Conservation (phyloP, 1,140 invertebrate genomes). For the Drosophila littoralis region DNA sequence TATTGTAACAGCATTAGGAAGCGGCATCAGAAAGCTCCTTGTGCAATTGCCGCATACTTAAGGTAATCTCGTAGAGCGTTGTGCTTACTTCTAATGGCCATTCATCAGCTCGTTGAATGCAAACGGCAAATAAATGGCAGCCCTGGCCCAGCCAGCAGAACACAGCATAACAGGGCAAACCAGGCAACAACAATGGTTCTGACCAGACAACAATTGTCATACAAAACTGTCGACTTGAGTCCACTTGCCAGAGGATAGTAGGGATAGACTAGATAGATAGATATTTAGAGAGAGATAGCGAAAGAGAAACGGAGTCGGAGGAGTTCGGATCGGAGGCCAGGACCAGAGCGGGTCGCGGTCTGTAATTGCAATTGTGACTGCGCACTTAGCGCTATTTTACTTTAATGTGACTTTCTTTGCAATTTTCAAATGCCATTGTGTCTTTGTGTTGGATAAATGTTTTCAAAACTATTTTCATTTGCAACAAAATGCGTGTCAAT, state of each 20-base stretch:
- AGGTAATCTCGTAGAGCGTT: conserved; percentile 78
- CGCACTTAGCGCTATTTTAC: conserved; percentile 76
- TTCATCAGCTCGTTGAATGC: conserved; percentile 82
- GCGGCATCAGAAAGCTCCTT: conserved; percentile 62
- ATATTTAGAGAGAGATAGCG: not conserved
- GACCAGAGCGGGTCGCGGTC: conserved; percentile 18
- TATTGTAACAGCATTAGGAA: conserved; percentile 63
- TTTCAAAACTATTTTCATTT: conserved; percentile 74
- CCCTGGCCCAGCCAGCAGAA: conserved; percentile 42
- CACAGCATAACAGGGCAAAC: conserved; percentile 18
- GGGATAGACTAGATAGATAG: conserved; percentile 5
- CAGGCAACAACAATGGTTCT: conserved; percentile 55
- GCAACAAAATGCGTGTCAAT: conserved; percentile 44
- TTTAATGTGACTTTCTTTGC: conserved; percentile 67
- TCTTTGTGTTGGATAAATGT: conserved; percentile 62
- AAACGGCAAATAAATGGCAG: conserved; percentile 80
- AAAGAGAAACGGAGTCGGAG: conserved; percentile 9
- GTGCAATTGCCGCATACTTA: conserved; percentile 82
- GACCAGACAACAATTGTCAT: conserved; percentile 77
- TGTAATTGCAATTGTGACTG: conserved; percentile 78
- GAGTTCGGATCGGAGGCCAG: not conserved
- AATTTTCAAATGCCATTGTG: conserved; percentile 58
- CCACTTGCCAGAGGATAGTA: conserved; percentile 12
- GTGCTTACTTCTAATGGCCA: conserved; percentile 81
- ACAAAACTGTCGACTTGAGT: conserved; percentile 69